Evolutionary conservation across 2,888 invertebrate genomes (phyloP), one percentile per base, ranked within the genome.

Genomic region (Clepsis dumicolana): DNA sequence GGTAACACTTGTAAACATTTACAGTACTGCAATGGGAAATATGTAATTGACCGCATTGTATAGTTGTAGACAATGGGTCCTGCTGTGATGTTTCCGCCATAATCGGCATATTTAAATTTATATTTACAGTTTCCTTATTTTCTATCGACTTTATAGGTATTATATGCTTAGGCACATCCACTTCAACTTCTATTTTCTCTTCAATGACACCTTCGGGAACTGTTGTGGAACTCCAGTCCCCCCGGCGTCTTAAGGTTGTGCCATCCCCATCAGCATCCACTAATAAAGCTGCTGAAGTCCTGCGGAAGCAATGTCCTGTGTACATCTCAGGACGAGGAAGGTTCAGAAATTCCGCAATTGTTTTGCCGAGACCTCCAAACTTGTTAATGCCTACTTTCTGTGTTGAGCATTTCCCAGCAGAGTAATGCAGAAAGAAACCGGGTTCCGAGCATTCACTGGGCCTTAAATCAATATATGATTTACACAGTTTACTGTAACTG

Each of bases 251-350:
- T n/a, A n/a, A n/a, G n/a, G 32, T 56, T 7, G 32, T 56, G 32
- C 12, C 10, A 25, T 48, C 56, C 14, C 32, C 64, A 41, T 59
- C 71, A 0, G 65, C 50, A 53, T 69, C 65, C 8, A 60, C 60
- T 25, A 70, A 52, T 48, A 71, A 59, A n/a, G 60, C 53, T 5
- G 41, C 29, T 0, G 72, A 69, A 4, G 70, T 72, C 52, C 66
- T 50, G 8, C 64, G 56, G 38, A 68, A 70, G 48, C 70, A 73
- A 64, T 73, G 68, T 16, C 72, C 70, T 2, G 65, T 72, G 54
- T 72, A 73, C 57, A 64, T 48, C 38, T 53, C 61, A 24, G 70
- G 70, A 24, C 68, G 54, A 1, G 52, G 56, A 14, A 71, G 65
- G 25, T 52, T 41, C n/a, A 70, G 61, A 52, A 21, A 64, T 10